Conservation (phyloP, 2,797 vertebrate genomes). For the Oreochromis mossambicus region DNA sequence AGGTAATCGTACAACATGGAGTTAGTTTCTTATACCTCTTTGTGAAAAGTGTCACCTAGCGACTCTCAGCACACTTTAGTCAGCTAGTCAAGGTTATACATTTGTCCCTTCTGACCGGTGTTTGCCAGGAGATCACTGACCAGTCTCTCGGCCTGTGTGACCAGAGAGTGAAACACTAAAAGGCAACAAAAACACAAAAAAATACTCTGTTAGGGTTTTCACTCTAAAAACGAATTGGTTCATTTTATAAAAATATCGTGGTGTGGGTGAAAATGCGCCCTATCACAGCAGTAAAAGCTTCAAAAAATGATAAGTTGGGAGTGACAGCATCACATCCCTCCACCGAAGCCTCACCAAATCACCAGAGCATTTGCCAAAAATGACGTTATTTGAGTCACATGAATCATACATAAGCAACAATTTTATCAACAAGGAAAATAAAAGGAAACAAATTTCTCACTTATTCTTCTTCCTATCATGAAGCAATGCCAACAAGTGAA, state of each 20-base stretch:
- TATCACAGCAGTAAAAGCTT: background rate
- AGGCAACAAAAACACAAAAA: background rate
- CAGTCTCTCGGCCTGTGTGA: fast-evolving
- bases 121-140: background rate
- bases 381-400: background rate
- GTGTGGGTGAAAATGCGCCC: fast-evolving
- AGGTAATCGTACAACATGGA: background rate
- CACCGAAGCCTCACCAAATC: background rate
- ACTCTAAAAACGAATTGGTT: fast-evolving
- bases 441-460: background rate
- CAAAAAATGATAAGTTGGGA: background rate
- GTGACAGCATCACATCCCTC: background rate
- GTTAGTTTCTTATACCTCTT: background rate
- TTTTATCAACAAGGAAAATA: background rate
- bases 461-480: background rate
- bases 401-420: background rate
- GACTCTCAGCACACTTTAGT: background rate
- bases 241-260: background rate
- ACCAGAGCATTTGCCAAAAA: background rate
- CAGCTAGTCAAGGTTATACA: background rate
- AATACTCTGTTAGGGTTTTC: background rate
- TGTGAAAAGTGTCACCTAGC: background rate
- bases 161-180: background rate
- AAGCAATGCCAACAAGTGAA: background rate
- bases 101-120: fast-evolving